Evolutionary conservation across 2,113 vertebrate species (phyloP).

Genomic region (Phylloscopus whistleri): DNA sequence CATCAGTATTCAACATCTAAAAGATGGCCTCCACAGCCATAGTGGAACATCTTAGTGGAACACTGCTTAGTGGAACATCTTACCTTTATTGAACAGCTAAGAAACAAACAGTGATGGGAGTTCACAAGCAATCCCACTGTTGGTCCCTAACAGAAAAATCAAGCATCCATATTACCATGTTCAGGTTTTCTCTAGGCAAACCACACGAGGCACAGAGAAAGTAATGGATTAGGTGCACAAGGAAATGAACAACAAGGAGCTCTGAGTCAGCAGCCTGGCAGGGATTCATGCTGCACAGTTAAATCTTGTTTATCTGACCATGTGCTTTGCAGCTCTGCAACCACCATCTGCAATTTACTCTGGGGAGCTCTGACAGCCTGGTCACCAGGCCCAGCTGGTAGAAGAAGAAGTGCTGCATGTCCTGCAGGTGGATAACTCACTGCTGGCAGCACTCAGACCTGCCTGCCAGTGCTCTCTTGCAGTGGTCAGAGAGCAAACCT

Average conservation of each 20-base stretch:
- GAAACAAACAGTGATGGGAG: not conserved
- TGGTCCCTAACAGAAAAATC: not conserved
- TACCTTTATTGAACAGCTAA: not conserved
- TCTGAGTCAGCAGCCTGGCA: not conserved
- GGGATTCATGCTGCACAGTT: not conserved
- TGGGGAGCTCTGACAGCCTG: not conserved
- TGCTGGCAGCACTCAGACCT: not conserved
- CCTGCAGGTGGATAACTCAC: not conserved
- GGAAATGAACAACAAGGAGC: not conserved
- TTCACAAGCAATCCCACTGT: not conserved
- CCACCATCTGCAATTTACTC: not conserved
- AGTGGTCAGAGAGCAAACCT: not conserved
- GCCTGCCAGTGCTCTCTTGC: not conserved
- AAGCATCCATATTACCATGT: not conserved
- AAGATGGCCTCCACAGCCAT: not conserved
- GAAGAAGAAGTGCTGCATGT: not conserved
- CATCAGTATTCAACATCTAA: not conserved
- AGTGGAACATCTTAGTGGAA: not conserved
- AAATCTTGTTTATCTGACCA: not conserved
- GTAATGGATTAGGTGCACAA: not conserved
- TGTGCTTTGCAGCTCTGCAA: accelerated
- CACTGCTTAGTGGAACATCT: no score
- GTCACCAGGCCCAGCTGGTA: not conserved
- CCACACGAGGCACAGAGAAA: not conserved
- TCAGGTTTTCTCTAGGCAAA: not conserved